Conservation (phyloP, 1,140 invertebrate genomes). For the Drosophila serrata region DNA sequence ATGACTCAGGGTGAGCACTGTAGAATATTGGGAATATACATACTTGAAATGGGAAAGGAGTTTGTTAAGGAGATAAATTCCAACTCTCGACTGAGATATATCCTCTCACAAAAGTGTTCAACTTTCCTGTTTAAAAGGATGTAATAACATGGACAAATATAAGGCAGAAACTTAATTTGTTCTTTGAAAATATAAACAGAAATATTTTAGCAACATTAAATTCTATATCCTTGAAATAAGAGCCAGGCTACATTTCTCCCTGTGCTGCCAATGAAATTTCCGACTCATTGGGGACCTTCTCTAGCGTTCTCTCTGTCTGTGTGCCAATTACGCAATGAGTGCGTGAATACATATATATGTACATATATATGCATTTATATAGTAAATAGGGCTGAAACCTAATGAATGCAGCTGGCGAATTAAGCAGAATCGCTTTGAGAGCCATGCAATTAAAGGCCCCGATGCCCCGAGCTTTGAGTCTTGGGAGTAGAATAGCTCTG, state of each 20-base stretch:
- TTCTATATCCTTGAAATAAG: neutral
- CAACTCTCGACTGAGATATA: neutral
- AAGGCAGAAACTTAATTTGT: neutral
- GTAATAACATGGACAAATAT: accelerated
- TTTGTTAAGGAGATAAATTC: too few species aligned
- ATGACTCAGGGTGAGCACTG: neutral
- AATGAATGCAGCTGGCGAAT: conserved; percentile 40
- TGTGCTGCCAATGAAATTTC: conserved; percentile 36
- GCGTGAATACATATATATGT: conserved; percentile 24
- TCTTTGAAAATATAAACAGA: neutral
- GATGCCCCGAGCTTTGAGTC: neutral
- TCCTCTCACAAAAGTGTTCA: too few species aligned
- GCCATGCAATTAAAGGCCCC: conserved; percentile 11
- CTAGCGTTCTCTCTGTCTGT: conserved; percentile 15
- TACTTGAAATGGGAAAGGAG: too few species aligned
- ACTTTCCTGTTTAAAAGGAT: too few species aligned
- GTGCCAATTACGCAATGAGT: conserved; percentile 53
- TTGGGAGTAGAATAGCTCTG: neutral
- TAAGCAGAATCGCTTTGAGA: conserved; percentile 25
- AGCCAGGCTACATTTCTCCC: neutral
- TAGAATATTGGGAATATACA: neutral
- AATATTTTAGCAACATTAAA: too few species aligned
- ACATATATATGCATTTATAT: conserved; percentile 5
- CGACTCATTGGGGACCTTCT: conserved; percentile 35
- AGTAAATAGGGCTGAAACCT: conserved; percentile 5